A percentile compares a stretch with the other conserved stretches of the same genome.
Conservation (phyloP, 2,888 invertebrate species). For the Polymixis lichenea region DNA sequence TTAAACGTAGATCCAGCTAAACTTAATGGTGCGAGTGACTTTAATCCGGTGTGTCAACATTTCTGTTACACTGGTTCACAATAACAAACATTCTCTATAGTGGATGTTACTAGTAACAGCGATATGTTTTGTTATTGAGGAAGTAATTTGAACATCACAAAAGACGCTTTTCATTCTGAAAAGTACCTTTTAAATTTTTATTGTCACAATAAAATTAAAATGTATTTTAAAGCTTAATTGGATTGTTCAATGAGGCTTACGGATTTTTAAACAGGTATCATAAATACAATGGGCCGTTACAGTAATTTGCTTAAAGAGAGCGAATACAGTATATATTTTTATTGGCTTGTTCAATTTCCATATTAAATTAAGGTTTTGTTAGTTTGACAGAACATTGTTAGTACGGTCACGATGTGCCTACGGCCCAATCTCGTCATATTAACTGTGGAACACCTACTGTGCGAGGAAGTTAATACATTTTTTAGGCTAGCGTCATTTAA, state of each 20-base stretch:
- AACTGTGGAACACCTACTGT: conserved; percentile 21
- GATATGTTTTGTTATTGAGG: conserved; percentile 52
- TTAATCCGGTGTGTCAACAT: conserved; percentile 63
- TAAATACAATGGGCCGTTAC: conserved; percentile 68
- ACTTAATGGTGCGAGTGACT: conserved; percentile 65
- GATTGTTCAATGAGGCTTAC: conserved; percentile 75
- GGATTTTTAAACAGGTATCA: conserved; percentile 55
- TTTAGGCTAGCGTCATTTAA: no score
- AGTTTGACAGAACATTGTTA: conserved; percentile 68
- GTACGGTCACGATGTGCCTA: conserved; percentile 67
- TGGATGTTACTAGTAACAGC: conserved; percentile 38
- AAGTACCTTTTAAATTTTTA: conserved; percentile 63
- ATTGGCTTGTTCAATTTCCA: conserved; percentile 74
- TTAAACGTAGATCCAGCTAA: conserved; percentile 64
- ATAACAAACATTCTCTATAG: conserved; percentile 48
- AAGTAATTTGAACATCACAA: conserved; percentile 59
- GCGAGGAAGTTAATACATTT: conserved; percentile 1
- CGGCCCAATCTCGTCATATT: conserved; percentile 57
- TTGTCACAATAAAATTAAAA: conserved; percentile 59
- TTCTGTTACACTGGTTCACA: conserved; percentile 42
- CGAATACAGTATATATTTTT: conserved; percentile 61
- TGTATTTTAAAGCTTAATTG: conserved; percentile 70
- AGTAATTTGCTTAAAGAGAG: conserved; percentile 72
- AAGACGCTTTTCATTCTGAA: conserved; percentile 53
- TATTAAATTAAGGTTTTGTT: conserved; percentile 77